Conservation (phyloP, 2,888 invertebrate genomes). For the Mantis religiosa region DNA sequence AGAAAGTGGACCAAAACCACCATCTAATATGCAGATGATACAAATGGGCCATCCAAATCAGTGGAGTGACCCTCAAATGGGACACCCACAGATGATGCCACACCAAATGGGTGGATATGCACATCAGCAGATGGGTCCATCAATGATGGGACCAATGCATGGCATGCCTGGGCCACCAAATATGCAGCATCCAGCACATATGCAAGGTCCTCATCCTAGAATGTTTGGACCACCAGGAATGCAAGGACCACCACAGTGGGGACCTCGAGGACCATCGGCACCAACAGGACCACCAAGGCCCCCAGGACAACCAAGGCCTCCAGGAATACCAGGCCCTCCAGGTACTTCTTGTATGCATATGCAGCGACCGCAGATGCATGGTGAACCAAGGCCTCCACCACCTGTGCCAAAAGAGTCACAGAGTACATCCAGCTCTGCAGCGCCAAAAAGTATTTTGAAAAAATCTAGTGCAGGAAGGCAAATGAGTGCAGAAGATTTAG, state of each 20-base stretch:
- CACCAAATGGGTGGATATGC: not conserved
- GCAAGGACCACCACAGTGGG: too few species aligned
- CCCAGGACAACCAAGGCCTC: not conserved
- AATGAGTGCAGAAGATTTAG: constrained; percentile 67
- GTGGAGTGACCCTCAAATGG: not conserved
- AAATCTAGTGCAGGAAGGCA: constrained; percentile 36
- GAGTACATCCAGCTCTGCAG: constrained; percentile 45
- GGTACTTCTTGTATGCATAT: constrained; percentile 14
- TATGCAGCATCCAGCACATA: not conserved
- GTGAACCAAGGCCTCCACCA: not conserved
- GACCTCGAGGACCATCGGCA: not conserved
- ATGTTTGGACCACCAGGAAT: not conserved
- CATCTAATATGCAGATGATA: not conserved
- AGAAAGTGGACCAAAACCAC: constrained; percentile 9
- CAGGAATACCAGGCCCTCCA: not conserved
- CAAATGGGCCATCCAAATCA: not conserved
- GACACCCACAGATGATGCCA: constrained; percentile 15
- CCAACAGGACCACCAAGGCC: not conserved
- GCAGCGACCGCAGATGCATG: constrained; percentile 40
- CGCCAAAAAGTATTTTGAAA: constrained; percentile 52
- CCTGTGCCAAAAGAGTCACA: constrained; percentile 41
- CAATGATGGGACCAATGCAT: constrained; percentile 4
- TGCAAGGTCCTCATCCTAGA: not conserved
- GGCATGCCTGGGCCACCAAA: not conserved
- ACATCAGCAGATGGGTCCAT: not conserved